These are phyloP conservation scores for Troides aeacus DNA, from an alignment of 2,888 invertebrate species.

Conservation along the genomic window DNA sequence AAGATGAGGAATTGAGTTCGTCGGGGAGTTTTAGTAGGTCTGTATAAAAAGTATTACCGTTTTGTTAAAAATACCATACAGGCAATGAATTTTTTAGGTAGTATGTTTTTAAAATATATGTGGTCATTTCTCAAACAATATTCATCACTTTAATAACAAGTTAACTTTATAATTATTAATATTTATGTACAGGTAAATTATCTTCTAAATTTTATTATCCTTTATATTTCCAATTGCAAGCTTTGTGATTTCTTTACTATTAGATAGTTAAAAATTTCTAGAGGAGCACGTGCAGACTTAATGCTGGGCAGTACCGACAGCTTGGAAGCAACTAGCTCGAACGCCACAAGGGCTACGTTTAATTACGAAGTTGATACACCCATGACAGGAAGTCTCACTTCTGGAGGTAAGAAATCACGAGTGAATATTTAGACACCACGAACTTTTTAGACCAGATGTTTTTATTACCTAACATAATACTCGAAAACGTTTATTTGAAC, in stretches of 20 bases:
- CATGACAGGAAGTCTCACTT: conserved; percentile 92
- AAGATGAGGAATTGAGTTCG: conserved; percentile 76
- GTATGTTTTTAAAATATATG: no score
- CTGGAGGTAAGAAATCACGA: conserved; percentile 71
- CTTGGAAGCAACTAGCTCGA: conserved; percentile 88
- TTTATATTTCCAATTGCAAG: not conserved
- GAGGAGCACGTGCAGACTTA: conserved; percentile 70
- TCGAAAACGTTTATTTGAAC: no score
- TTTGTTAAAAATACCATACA: not conserved
- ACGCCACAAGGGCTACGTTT: conserved; percentile 90
- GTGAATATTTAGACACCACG: not conserved
- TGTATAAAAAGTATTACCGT: conserved; percentile 3
- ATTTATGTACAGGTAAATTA: not conserved
- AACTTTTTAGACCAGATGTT: not conserved
- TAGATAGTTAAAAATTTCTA: not conserved
- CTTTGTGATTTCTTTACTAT: not conserved
- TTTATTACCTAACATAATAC: not conserved
- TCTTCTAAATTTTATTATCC: not conserved
- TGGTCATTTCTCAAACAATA: no score
- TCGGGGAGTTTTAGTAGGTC: conserved; percentile 77
- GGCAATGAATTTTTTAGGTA: no score
- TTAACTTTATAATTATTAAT: no score
- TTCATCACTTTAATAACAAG: no score
- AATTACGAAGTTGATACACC: conserved; percentile 91
- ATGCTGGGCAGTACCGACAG: conserved; percentile 85